Conservation (phyloP, 2,888 invertebrate species). For the Agonum fuliginosum region DNA sequence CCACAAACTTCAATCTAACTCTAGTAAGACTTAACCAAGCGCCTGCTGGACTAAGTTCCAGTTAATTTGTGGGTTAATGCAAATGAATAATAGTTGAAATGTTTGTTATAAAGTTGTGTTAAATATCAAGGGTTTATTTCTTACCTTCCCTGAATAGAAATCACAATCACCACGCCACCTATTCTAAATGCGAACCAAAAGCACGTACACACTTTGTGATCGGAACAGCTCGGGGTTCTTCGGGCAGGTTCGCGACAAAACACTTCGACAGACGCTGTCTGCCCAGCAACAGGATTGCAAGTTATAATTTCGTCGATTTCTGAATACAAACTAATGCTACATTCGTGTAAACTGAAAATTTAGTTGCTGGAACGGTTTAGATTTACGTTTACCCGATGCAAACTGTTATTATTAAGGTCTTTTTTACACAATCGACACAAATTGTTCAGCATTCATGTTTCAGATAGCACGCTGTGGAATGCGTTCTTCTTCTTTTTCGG, state of each 20-base stretch:
- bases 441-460: constrained; percentile 59
- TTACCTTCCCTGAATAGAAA: constrained; percentile 72
- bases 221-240: constrained; percentile 67
- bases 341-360: constrained; percentile 42
- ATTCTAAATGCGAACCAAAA: constrained; percentile 72
- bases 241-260: constrained; percentile 68
- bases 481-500: constrained; percentile 59
- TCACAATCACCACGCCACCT: constrained; percentile 72
- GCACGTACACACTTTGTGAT: constrained; percentile 71
- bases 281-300: constrained; percentile 59
- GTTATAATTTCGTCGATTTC: constrained; percentile 44
- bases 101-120: constrained; percentile 63
- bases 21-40: no score
- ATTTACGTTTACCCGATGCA: constrained; percentile 22
- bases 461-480: constrained; percentile 60
- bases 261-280: constrained; percentile 67
- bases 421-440: constrained; percentile 52
- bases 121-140: constrained; percentile 72
- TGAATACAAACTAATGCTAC: constrained; percentile 32
- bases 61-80: no score
- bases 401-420: constrained; percentile 33
- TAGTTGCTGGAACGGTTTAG: constrained; percentile 34
- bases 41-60: no score
- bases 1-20: constrained; percentile 65
- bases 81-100: constrained; percentile 65